These are phyloP conservation scores for Brachirus orientalis DNA, from an alignment of 2,113 vertebrate genomes.

Conservation along the genomic window DNA sequence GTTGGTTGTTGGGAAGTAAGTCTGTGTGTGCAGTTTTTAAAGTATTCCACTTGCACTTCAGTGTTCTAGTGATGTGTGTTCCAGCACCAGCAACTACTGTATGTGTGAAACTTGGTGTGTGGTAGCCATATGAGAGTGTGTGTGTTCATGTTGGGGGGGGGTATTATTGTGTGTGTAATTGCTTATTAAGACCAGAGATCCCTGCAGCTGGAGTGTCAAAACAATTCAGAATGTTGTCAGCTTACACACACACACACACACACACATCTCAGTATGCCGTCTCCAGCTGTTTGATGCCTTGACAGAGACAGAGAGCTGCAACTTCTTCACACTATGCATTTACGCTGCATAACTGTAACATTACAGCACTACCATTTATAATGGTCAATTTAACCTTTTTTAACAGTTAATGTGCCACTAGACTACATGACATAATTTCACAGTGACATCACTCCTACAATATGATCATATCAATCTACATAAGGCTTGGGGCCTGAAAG, in stretches of 20 bases:
- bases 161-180: constrained; percentile 68
- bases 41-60: constrained; percentile 4
- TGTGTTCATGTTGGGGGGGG: constrained; percentile 27
- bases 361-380: no score
- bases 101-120: neutral
- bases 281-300: constrained; percentile 60
- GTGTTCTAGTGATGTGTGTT: constrained; percentile 12
- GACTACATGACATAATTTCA: no score
- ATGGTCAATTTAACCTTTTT: no score
- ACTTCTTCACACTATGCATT: neutral
- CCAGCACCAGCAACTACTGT: constrained; percentile 13
- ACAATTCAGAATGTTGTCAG: constrained; percentile 38
- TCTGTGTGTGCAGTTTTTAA: constrained; percentile 16
- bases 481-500: no score
- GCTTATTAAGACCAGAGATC: constrained; percentile 66
- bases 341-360: no score
- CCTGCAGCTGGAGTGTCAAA: constrained; percentile 67
- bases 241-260: constrained; percentile 29
- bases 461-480: no score
- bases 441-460: no score
- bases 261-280: constrained; percentile 39
- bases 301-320: neutral
- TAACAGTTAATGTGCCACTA: no score
- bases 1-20: constrained; percentile 12
- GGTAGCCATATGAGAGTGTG: constrained; percentile 2